Base-by-base conservation (phyloP, 2,888 invertebrate genomes). In the Melinaea menophilus region DNA sequence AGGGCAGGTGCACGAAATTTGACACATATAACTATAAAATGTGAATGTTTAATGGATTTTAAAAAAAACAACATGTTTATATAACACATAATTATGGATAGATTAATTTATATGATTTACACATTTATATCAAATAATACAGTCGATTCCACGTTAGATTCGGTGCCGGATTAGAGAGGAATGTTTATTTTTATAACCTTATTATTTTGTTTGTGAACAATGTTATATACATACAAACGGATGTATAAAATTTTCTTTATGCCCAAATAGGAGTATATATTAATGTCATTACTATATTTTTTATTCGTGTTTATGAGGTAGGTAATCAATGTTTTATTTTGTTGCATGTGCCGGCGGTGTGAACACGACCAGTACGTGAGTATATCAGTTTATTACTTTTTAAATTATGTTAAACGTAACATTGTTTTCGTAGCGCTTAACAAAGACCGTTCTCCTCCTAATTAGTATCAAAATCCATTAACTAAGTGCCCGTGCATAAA, bases 341-440 rank as follows among this genome's bases (percentile, higher is more conserved):
- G 74, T 75, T 75, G 71, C 79, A 85, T 85, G 79, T 73, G 72
- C 70, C 68, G 71, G 63, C 75, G 76, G 69, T 76, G 77, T 74
- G 66, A 48, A 71, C 72, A 76, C 73, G 72, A 70, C 71, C 79
- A 87, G 87, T 88, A 87, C 79, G 87, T 88, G 74, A 87, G 86
- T 88, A 85, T 79, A 70, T 48, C 13, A 34, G 45, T 68, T 46
- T 58, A 56, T 56, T 65, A 69, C 73, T 71, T 73, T 72, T 73
- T 74, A 70, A 69, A 69, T 69, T 67, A 67, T 72, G 65, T 65
- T 66, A 71, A 73, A 72, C 71, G 70, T 61, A 51, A 58, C 34
- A 56, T 59, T 55, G 37, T 35, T 56, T 37, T 59, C 31, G 58
- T 56, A 68, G 70, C 68, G 70, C 68, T 61, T 64, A 75, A 76